Percentiles rank a stretch among this genome's conserved stretches.
Evolutionary conservation across 2,888 invertebrate genomes (phyloP).

Genomic region (Acanthosoma haemorrhoidale): DNA sequence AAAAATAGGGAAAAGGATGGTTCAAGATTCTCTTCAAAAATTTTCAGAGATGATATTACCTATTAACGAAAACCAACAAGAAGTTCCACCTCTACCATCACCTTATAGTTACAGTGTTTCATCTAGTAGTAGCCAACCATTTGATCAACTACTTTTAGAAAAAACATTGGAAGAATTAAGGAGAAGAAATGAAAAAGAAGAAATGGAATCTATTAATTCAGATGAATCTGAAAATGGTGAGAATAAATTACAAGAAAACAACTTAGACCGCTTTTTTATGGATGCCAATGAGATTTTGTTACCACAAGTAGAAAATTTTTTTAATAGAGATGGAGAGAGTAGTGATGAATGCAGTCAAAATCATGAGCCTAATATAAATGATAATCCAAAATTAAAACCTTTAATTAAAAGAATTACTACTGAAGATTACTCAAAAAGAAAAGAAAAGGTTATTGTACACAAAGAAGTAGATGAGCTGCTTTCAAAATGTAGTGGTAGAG

Average conservation of each 20-base stretch:
- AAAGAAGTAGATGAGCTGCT: slow-evolving; percentile 46
- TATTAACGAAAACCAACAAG: not conserved
- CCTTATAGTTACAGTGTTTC: slow-evolving; percentile 14
- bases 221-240: slow-evolving; percentile 15
- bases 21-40: slow-evolving; percentile 44
- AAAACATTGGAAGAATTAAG: slow-evolving; percentile 22
- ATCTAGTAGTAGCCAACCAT: slow-evolving; percentile 11
- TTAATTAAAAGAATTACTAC: slow-evolving; percentile 32
- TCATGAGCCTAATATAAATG: slow-evolving; percentile 47
- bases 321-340: slow-evolving; percentile 11
- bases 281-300: slow-evolving; percentile 22
- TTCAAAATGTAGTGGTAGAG: slow-evolving; percentile 44
- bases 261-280: slow-evolving; percentile 15
- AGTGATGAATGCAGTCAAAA: slow-evolving; percentile 51
- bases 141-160: slow-evolving; percentile 18
- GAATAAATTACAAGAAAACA: slow-evolving; percentile 13
- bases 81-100: slow-evolving; percentile 5
- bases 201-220: slow-evolving; percentile 11
- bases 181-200: slow-evolving; percentile 26
- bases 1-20: slow-evolving; percentile 52
- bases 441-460: slow-evolving; percentile 40
- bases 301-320: slow-evolving; percentile 23
- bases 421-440: slow-evolving; percentile 28
- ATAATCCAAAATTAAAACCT: slow-evolving; percentile 32
- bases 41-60: not conserved